Base-by-base conservation (phyloP, 1,140 invertebrate genomes). In the Elysia chlorotica region DNA sequence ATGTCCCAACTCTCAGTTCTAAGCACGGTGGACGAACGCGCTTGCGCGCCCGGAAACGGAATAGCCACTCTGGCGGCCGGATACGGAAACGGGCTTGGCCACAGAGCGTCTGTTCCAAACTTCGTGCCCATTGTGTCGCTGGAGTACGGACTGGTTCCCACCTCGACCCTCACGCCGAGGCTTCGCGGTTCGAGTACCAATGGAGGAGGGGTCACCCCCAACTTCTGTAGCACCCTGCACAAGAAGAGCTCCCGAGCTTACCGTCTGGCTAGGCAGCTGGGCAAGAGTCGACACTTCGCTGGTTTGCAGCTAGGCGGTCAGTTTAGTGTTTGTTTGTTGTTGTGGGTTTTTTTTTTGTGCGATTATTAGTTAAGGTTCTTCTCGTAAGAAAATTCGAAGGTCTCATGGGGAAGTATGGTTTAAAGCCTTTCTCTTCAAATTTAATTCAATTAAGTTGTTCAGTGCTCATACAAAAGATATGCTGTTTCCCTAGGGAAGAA, bases 301-400 rank as follows among this genome's bases (percentile, higher is more conserved):
- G 17, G 56, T 25, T 10, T 59, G 10, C 10, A 59, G 28, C 10
- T 59, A 37, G n/a, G 41, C 62, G 71, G 71, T 71, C 25, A 71
- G 59, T 48, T 14, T n/a, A 14, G n/a, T n/a, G 10, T 48, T 48
- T n/a, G 10, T 10, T 48, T 48, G 10, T 48, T 48, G 41, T 48
- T 48, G 41, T n/a, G 10, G 41, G 10, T 48, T 48, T 10, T 48
- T 48, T n/a, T 14, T 10, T 48, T 48, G 41, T 48, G n/a, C n/a
- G n/a, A n/a, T n/a, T n/a, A n/a, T n/a, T n/a, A n/a, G n/a, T n/a
- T n/a, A n/a, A n/a, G n/a, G n/a, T n/a, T n/a, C n/a, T n/a, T n/a
- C n/a, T n/a, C n/a, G n/a, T n/a, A n/a, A n/a, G n/a, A n/a, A n/a
- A n/a, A n/a, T n/a, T n/a, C n/a, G n/a, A n/a, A n/a, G n/a, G n/a